Conservation (phyloP, 1,140 invertebrate genomes). For the Harpegnathos saltator region DNA sequence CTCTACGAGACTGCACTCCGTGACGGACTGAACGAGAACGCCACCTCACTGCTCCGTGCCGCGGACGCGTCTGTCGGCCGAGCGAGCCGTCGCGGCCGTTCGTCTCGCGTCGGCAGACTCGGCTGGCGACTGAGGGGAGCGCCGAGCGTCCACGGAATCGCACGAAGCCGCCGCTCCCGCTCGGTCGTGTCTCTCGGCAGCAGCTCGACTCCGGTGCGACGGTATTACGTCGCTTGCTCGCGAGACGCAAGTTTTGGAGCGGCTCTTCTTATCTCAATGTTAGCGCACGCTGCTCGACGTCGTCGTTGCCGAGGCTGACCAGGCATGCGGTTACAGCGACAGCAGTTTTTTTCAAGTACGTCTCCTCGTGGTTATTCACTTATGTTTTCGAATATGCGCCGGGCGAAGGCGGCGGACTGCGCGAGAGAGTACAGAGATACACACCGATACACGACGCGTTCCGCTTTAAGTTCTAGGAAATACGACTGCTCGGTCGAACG, state of each 20-base stretch:
- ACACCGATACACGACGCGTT: background rate
- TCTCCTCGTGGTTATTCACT: background rate
- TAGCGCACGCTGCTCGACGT: conserved; percentile 1
- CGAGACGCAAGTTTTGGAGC: conserved; percentile 67
- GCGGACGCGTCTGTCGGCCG: conserved; percentile 84
- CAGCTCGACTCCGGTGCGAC: conserved; percentile 10
- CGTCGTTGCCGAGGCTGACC: background rate
- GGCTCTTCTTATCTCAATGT: conserved; percentile 38
- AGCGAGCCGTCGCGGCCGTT: conserved; percentile 78
- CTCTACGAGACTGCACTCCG: conserved; percentile 48
- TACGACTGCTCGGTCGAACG: too few relatives aligned
- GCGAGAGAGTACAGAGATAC: background rate
- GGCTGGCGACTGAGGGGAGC: conserved; percentile 67
- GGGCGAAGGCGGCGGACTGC: too few relatives aligned
- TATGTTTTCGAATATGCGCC: background rate
- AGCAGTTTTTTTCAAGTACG: background rate
- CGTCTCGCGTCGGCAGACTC: conserved; percentile 78
- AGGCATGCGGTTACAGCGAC: conserved; percentile 24
- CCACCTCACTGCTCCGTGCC: conserved; percentile 77
- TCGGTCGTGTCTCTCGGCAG: conserved; percentile 25
- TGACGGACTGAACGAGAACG: conserved; percentile 34
- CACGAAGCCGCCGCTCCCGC: conserved; percentile 66
- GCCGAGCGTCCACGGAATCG: conserved; percentile 71
- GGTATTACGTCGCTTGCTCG: conserved; percentile 70
- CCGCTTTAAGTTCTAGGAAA: too few relatives aligned